Conservation (phyloP, 1,140 invertebrate genomes). For the Venustaconcha ellipsiformis region DNA sequence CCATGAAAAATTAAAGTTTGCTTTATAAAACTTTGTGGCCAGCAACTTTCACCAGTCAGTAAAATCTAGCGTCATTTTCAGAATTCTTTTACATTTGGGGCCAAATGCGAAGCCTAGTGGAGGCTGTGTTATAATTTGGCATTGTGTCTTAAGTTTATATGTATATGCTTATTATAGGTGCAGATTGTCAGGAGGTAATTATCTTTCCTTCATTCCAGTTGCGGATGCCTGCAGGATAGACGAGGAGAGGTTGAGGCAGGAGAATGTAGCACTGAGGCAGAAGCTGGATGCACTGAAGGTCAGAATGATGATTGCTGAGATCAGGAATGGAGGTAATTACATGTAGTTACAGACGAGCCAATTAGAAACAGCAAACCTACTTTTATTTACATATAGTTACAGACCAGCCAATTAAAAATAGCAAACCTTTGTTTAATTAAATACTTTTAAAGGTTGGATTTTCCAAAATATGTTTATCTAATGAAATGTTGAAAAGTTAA, state of each 20-base stretch:
- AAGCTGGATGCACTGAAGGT: constrained; percentile 69
- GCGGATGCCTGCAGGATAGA: constrained; percentile 50
- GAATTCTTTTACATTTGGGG: too few species aligned
- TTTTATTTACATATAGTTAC: not conserved
- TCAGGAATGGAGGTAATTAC: constrained; percentile 73
- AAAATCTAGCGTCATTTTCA: too few species aligned
- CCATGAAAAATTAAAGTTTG: too few species aligned
- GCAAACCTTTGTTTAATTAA: not conserved
- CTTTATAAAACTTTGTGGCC: too few species aligned
- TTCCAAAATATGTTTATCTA: not conserved
- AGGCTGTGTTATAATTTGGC: too few species aligned
- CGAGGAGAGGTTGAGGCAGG: constrained; percentile 57
- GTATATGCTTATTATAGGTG: not conserved
- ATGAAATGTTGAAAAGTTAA: not conserved
- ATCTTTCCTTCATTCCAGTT: constrained; percentile 37
- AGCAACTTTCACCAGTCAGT: too few species aligned
- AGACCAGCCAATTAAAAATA: not conserved
- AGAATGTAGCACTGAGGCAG: constrained; percentile 68
- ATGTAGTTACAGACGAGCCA: not conserved
- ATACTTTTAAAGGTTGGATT: not conserved
- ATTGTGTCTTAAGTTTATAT: too few species aligned
- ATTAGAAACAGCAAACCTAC: not conserved
- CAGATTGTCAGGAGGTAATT: not conserved
- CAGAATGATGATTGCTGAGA: constrained; percentile 72
- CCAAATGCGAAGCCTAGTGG: too few species aligned